phyloP scores from a whole-genome alignment of 2,113 vertebrate species.

The Onychostruthus taczanowskii region DNA sequence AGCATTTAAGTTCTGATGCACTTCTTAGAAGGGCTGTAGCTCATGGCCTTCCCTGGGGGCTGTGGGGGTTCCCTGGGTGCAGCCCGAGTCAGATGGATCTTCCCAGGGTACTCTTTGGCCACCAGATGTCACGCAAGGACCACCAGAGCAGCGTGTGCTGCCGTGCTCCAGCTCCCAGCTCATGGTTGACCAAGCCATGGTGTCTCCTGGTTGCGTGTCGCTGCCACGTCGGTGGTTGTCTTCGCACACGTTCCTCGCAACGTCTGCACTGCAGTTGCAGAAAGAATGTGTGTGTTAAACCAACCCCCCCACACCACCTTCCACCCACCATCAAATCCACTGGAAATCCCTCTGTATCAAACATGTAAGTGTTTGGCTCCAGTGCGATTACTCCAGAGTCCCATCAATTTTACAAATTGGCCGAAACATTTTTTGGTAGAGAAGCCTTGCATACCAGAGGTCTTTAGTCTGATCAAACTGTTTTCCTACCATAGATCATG shows the following conservation, averaged over 20 bases:
- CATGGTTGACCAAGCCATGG: not conserved
- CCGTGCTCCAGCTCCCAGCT: not conserved
- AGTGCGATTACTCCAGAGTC: not conserved
- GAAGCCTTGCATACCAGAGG: slow-evolving; percentile 31
- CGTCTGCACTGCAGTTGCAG: slow-evolving; percentile 32
- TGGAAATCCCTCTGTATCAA: slow-evolving; percentile 50
- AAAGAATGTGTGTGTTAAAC: slow-evolving; percentile 7
- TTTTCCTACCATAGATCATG: slow-evolving; percentile 3
- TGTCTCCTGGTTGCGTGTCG: slow-evolving; percentile 9
- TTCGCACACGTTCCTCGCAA: not conserved
- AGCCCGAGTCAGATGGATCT: not conserved
- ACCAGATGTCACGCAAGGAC: slow-evolving; percentile 60
- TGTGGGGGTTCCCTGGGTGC: not conserved
- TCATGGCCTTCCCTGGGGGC: not conserved
- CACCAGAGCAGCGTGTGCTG: not conserved
- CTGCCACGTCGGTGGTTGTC: slow-evolving; percentile 38
- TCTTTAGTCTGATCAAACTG: slow-evolving; percentile 40
- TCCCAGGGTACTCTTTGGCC: slow-evolving; percentile 10
- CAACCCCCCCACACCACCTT: not conserved
- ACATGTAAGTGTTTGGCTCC: slow-evolving; percentile 39
- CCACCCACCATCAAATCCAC: slow-evolving; percentile 23
- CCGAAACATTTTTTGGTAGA: slow-evolving; percentile 38
- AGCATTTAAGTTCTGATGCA: not conserved
- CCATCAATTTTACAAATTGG: slow-evolving; percentile 57
- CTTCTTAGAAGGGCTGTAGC: not conserved